These are phyloP conservation scores for Oryctes rhinoceros DNA, from an alignment of 1,140 invertebrate species.

Conservation along the genomic window DNA sequence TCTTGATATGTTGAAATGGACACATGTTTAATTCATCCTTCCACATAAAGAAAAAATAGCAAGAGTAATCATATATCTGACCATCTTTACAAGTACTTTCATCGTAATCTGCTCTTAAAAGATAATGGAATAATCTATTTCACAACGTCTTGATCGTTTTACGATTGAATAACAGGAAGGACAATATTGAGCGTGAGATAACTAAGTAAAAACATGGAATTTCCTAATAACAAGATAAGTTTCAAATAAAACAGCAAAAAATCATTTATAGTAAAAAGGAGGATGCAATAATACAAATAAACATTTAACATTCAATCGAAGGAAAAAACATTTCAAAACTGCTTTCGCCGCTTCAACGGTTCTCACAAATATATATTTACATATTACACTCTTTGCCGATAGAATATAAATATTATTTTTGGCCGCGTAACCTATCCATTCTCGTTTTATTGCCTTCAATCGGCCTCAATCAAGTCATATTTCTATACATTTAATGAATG, in stretches of 20 bases:
- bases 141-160: neutral
- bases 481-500: slow-evolving; percentile 38
- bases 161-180: slow-evolving; percentile 1
- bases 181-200: neutral
- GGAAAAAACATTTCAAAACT: neutral
- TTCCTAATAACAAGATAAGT: neutral
- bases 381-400: neutral
- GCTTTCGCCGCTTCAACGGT: neutral
- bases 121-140: neutral
- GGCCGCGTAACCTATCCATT: neutral
- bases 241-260: no score
- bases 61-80: no score
- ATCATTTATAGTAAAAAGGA: no score
- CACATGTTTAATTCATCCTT: no score
- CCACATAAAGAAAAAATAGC: no score
- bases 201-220: neutral
- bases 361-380: neutral
- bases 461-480: slow-evolving; percentile 18
- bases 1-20: no score
- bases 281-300: no score
- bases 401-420: slow-evolving; percentile 34
- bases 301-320: no score
- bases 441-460: slow-evolving; percentile 21
- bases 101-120: no score
- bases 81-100: neutral